Conservation (phyloP, 2,888 invertebrate species). For the Agrochola lota region DNA sequence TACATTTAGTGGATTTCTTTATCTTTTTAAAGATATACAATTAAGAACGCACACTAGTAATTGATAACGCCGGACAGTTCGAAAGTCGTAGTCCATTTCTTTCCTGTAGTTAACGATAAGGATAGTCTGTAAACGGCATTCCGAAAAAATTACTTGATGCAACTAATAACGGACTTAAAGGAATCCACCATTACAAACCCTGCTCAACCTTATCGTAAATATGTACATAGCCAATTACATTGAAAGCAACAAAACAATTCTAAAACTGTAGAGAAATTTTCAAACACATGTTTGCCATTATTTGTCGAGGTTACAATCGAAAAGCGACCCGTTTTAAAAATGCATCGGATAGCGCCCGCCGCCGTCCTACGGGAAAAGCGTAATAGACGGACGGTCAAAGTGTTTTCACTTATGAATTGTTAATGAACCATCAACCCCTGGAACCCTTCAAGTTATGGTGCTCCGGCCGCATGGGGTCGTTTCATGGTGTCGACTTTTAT, state of each 20-base stretch:
- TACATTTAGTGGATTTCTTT: slow-evolving; percentile 23
- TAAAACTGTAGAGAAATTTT: slow-evolving; percentile 42
- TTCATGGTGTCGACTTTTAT: slow-evolving; percentile 71
- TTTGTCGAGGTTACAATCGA: slow-evolving; percentile 64
- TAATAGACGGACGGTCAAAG: slow-evolving; percentile 83
- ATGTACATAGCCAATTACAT: slow-evolving; percentile 32
- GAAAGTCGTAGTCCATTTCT: slow-evolving; percentile 10
- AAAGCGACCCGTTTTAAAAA: slow-evolving; percentile 81
- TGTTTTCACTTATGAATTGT: slow-evolving; percentile 86
- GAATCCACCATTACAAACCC: not conserved
- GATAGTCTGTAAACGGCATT: not conserved
- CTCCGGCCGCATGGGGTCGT: slow-evolving; percentile 62
- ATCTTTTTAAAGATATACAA: slow-evolving; percentile 20
- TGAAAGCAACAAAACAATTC: slow-evolving; percentile 22
- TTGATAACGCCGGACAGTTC: slow-evolving; percentile 1
- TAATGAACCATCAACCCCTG: slow-evolving; percentile 85
- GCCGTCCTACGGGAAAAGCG: slow-evolving; percentile 69
- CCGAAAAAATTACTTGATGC: not conserved
- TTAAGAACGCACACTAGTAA: slow-evolving; percentile 13
- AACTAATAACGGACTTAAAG: not conserved
- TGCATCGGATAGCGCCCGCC: slow-evolving; percentile 75
- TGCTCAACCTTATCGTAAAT: slow-evolving; percentile 11
- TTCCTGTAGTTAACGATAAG: not conserved
- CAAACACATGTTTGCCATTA: slow-evolving; percentile 47
- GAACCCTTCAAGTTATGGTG: slow-evolving; percentile 73